Evolutionary conservation across 2,113 vertebrate species (phyloP).

Genomic region (Tautogolabrus adspersus): DNA sequence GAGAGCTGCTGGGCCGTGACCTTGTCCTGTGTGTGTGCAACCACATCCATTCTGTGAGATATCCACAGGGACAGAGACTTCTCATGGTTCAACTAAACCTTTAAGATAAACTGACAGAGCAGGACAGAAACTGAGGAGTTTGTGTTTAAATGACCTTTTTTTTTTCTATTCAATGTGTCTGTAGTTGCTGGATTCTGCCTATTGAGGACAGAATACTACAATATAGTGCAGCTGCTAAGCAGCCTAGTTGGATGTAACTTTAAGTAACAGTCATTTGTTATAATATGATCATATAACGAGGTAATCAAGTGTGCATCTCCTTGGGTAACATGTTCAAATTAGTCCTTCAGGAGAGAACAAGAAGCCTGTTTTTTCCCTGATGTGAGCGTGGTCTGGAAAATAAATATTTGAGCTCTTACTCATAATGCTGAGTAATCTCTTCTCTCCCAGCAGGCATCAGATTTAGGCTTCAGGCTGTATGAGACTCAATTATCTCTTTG

Average conservation of each 20-base stretch:
- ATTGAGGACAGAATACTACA: too few relatives aligned
- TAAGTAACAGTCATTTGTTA: not conserved
- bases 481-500: not conserved
- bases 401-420: constrained; percentile 14
- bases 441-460: not conserved
- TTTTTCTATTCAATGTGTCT: too few relatives aligned
- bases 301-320: not conserved
- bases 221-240: too few relatives aligned
- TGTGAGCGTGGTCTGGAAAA: constrained; percentile 2
- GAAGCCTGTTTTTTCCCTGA: not conserved
- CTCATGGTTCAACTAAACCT: constrained; percentile 17
- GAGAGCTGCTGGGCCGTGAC: not conserved
- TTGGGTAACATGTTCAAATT: not conserved
- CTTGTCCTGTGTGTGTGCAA: not conserved
- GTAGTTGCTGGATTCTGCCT: not conserved
- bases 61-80: constrained; percentile 31
- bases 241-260: too few relatives aligned
- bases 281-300: not conserved
- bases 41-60: constrained; percentile 21
- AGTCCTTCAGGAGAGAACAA: not conserved
- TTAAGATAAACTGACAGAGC: not conserved
- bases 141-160: not conserved
- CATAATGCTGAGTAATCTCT: constrained; percentile 25
- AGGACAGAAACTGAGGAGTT: not conserved
- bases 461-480: not conserved